Evolutionary conservation across 2,888 invertebrate genomes (phyloP).

Genomic region (Chydorus sphaericus): DNA sequence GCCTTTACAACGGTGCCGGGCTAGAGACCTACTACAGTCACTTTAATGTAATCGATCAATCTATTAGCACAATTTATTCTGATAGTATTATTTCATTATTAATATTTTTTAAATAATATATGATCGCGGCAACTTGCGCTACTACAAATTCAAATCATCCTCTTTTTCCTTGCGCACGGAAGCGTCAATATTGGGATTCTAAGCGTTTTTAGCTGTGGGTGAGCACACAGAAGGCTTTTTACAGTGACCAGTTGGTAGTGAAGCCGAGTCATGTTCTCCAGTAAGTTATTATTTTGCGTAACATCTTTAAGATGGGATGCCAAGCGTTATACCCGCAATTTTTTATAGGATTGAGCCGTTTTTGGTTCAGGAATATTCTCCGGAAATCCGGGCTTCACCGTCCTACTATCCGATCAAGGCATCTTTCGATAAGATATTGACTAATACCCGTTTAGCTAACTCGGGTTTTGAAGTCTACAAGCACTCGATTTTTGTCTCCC

Average conservation of each 20-base stretch:
- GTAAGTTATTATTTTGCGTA: background rate
- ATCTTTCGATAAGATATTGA: background rate
- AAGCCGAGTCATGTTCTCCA: background rate
- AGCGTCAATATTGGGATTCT: background rate
- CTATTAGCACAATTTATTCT: too few relatives aligned
- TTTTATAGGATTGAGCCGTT: background rate
- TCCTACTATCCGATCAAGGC: background rate
- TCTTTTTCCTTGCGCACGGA: background rate
- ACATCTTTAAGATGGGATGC: background rate
- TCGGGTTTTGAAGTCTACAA: background rate
- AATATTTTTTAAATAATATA: too few relatives aligned
- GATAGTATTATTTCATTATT: conserved; percentile 6
- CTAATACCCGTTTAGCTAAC: background rate
- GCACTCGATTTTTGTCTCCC: background rate
- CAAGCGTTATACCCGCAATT: too few relatives aligned
- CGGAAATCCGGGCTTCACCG: background rate
- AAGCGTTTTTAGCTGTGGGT: background rate
- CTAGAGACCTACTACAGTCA: too few relatives aligned
- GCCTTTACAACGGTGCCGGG: too few relatives aligned
- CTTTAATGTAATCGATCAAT: too few relatives aligned
- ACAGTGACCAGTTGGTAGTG: background rate
- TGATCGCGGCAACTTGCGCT: too few relatives aligned
- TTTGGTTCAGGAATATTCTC: background rate
- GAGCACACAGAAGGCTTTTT: too few relatives aligned
- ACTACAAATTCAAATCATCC: too few relatives aligned